Percentiles rank a stretch among this genome's conserved stretches.
Evolutionary conservation across 2,113 vertebrate species (phyloP).

Genomic region (Calidris pugnax): DNA sequence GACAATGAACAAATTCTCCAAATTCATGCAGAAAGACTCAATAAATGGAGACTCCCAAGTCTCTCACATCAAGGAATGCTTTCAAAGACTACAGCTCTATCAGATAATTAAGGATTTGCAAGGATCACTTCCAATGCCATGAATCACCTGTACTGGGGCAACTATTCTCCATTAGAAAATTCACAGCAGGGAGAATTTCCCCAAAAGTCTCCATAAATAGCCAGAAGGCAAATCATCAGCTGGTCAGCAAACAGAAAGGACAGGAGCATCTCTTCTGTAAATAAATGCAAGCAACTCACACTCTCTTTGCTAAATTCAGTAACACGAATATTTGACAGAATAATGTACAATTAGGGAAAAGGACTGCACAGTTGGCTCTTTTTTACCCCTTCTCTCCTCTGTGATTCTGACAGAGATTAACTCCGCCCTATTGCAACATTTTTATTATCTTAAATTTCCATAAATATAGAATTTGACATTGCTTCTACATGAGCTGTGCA

Average conservation of each 20-base stretch:
- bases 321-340: neutral
- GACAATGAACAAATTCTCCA: neutral
- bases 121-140: neutral
- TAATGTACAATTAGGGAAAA: neutral
- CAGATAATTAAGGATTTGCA: neutral
- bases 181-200: neutral
- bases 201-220: neutral
- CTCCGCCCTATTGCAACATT: neutral
- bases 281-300: neutral
- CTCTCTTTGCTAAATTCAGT: neutral
- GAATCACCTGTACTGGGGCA: neutral
- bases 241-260: neutral
- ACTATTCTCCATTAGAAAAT: neutral
- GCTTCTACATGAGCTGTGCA: neutral
- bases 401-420: neutral
- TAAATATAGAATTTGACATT: neutral
- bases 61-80: neutral
- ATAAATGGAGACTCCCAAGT: neutral
- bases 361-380: neutral
- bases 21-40: neutral
- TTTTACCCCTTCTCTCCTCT: neutral
- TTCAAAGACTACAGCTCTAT: neutral
- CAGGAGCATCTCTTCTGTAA: neutral
- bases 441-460: neutral
- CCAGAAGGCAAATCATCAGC: neutral